Percentiles rank a stretch among this genome's conserved stretches.
Conservation (phyloP, 2,888 invertebrate genomes). For the Watsonalla binaria region DNA sequence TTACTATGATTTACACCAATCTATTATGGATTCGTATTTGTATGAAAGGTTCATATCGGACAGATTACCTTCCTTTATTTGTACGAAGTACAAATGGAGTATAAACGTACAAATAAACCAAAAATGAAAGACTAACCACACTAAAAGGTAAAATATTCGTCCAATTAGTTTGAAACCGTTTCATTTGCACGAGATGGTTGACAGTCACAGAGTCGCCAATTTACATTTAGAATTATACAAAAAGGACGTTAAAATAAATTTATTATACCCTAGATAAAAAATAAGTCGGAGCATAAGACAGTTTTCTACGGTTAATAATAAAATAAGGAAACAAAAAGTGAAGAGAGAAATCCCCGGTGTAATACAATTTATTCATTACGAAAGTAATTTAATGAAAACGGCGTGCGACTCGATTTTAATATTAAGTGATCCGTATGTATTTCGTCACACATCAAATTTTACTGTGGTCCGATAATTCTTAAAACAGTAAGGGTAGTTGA, state of each 20-base stretch:
- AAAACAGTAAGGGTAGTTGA: too few species aligned
- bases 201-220: conserved; percentile 42
- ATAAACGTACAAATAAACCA: not conserved
- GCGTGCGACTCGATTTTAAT: not conserved
- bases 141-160: conserved; percentile 12
- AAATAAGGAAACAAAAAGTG: conserved; percentile 48
- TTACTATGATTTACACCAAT: too few species aligned
- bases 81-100: too few species aligned
- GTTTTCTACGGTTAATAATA: conserved; percentile 57
- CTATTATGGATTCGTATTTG: too few species aligned
- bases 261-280: conserved; percentile 57
- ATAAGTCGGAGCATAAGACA: conserved; percentile 51
- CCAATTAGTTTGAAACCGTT: conserved; percentile 34
- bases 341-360: conserved; percentile 55
- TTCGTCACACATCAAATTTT: not conserved
- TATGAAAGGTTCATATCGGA: too few species aligned
- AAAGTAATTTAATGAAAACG: conserved; percentile 61
- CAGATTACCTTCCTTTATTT: too few species aligned
- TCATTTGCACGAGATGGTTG: conserved; percentile 42
- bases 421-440: too few species aligned
- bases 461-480: not conserved
- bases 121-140: not conserved
- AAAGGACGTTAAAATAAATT: conserved; percentile 56
- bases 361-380: conserved; percentile 69
- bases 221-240: conserved; percentile 56